Percentiles rank a stretch among this genome's conserved stretches.
phyloP scores from a whole-genome alignment of 2,113 vertebrate genomes.

The Pachypanchax playfairii region DNA sequence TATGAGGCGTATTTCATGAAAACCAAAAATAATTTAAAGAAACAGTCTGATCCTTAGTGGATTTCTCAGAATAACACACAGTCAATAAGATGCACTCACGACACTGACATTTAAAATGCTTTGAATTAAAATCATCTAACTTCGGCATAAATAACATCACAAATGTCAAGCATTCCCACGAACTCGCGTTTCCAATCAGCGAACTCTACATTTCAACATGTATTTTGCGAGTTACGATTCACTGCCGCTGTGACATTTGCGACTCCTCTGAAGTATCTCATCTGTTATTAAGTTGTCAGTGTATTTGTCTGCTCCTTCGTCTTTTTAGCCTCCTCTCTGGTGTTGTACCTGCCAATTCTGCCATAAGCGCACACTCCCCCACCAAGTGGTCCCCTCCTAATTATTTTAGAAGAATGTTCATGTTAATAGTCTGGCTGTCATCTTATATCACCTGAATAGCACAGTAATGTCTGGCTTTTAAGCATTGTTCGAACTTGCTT shows the following conservation, averaged over 20 bases:
- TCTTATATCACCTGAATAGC: constrained; percentile 60
- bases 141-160: constrained; percentile 36
- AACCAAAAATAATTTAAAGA: too few species aligned
- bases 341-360: constrained; percentile 52
- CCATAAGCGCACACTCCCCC: constrained; percentile 42
- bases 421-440: constrained; percentile 69
- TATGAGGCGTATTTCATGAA: constrained; percentile 13
- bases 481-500: constrained; percentile 60
- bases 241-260: constrained; percentile 28
- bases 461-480: constrained; percentile 64
- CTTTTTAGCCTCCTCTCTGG: constrained; percentile 10
- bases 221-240: constrained; percentile 48
- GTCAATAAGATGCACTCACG: constrained; percentile 2
- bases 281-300: constrained; percentile 65
- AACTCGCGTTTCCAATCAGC: constrained; percentile 6
- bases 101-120: constrained; percentile 44
- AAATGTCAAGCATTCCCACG: constrained; percentile 39
- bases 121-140: constrained; percentile 30
- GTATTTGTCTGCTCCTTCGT: constrained; percentile 55
- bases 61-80: constrained; percentile 3
- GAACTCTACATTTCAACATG: constrained; percentile 13
- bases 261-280: constrained; percentile 24
- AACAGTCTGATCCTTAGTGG: not conserved
- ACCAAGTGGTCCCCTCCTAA: constrained; percentile 61
- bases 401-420: constrained; percentile 75